Evolutionary conservation across 2,113 vertebrate genomes (phyloP), one percentile per base, ranked within the genome.

Genomic region (Podocnemis expansa): DNA sequence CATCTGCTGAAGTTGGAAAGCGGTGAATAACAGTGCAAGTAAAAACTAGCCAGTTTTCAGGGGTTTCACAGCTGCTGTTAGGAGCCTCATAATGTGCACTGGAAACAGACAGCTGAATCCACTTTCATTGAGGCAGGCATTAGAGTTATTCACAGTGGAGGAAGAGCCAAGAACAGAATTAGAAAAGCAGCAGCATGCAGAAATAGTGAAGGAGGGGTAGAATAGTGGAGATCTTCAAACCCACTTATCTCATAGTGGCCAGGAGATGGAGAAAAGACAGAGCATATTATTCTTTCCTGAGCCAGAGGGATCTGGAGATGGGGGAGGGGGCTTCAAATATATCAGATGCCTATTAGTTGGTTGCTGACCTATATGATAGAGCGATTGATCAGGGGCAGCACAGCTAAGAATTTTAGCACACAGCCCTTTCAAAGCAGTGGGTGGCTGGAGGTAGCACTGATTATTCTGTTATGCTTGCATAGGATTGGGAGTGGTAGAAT

Each of bases 51-150:
- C 8, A 63, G 29, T 45, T 93, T 8, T 38, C 4, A n/a, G 34
- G 12, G 3, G 54, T 14, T 52, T 91, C 2, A 0, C 31, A 78
- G 29, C 10, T 92, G 47, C 58, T 56, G 49, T 14, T 78, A 43
- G 52, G 45, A 85, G 52, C 41, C 38, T 22, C 12, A 27, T 75
- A 27, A 75, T 10, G 41, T 75, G 21, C 10, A 75, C 25, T 24
- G 24, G 24, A 45, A 73, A 41, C 38, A 41, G 22, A 43, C 22
- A 73, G 27, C 22, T 75, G 24, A 45, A 54, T 78, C 16, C 5
- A 0, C n/a, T 3, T 34, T 13, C 54, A 51, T 54, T 1, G 19
- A 45, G 73, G 70, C 29, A 7, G 10, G 2, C 41, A 34, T 25
- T 75, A 52, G 31, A 5, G 0, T 51, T 10, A 1, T 41, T 63